phyloP scores from a whole-genome alignment of 2,888 invertebrate genomes.

The Agriopis leucophaearia region DNA sequence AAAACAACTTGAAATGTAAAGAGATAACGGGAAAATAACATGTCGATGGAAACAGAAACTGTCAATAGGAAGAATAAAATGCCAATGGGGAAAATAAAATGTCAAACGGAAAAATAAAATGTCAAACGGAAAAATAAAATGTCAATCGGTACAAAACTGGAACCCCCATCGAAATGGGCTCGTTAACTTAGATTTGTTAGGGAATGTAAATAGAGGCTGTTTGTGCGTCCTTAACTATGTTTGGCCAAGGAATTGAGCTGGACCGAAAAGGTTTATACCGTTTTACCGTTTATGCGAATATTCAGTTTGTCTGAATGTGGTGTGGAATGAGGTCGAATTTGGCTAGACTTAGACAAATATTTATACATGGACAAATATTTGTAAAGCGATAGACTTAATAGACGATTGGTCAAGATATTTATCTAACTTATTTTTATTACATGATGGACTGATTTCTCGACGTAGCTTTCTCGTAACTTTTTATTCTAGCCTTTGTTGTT shows the following conservation, averaged over 20 bases:
- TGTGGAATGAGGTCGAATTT: constrained; percentile 23
- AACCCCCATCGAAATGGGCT: constrained; percentile 60
- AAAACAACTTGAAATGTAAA: constrained; percentile 21
- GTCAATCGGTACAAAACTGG: constrained; percentile 47
- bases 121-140: too few species aligned
- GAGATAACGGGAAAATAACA: constrained; percentile 8
- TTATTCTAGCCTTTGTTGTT: too few species aligned
- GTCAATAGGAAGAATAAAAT: constrained; percentile 6
- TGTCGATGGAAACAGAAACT: constrained; percentile 1
- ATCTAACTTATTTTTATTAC: too few species aligned
- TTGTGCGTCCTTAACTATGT: constrained; percentile 75
- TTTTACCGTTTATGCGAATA: constrained; percentile 39
- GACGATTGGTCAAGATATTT: not conserved
- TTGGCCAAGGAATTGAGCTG: constrained; percentile 65
- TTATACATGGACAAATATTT: constrained; percentile 25
- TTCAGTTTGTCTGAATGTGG: constrained; percentile 47
- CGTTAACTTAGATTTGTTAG: constrained; percentile 71
- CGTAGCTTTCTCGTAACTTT: too few species aligned
- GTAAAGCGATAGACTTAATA: constrained; percentile 11
- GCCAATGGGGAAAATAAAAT: constrained; percentile 9
- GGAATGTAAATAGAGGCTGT: constrained; percentile 69
- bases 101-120: too few species aligned
- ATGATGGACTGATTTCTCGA: too few species aligned
- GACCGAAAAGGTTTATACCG: constrained; percentile 53
- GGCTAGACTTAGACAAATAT: constrained; percentile 19